Base-by-base conservation (phyloP, 2,113 vertebrate species). In the Rhegmatorhina hoffmannsi region DNA sequence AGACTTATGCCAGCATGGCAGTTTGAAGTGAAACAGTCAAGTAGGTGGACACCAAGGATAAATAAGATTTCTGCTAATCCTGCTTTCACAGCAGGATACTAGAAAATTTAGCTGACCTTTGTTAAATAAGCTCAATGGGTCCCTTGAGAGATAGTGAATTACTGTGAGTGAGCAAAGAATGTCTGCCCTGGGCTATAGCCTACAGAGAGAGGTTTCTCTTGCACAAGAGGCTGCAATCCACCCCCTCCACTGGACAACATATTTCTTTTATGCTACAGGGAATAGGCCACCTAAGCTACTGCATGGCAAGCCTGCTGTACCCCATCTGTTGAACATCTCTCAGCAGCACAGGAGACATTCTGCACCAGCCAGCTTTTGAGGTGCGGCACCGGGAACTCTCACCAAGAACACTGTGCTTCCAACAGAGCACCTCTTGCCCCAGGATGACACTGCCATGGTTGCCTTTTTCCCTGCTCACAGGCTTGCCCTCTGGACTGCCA, bases 41-140 rank as follows among this genome's bases (percentile, higher is more conserved):
- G 79, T 81, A 92, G 59, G 85, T 58, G 76, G 79, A 94, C 70
- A 92, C 44, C 75, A 93, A 92, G 72, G 72, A 90, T 95, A 96
- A 97, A 94, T 90, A 96, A 89, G 79, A 92, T 92, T 96, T 86
- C 79, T 80, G 52, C 76, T 96, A 95, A 92, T 90, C 83, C 92
- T 84, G 89, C 73, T 94, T 96, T 91, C 82, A 92, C 83, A 96
- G 94, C 83, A 93, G 85, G 95, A 88, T 92, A 88, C 86, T 77
- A 95, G 92, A 96, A 94, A 95, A 97, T 96, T 95, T 90, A 93
- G 92, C 92, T 97, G 95, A 96, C 90, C 82, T 96, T 94, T 93
- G 88, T 95, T 94, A 94, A 96, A 95, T 89, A 97, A 96, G 82
- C 93, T 96, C 90, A 95, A 74, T 81, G 40, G 43, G 47, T 85